A percentile compares a stretch with the other conserved stretches of the same genome.
Conservation (phyloP, 2,888 invertebrate species). For the Apotomis turbidana region DNA sequence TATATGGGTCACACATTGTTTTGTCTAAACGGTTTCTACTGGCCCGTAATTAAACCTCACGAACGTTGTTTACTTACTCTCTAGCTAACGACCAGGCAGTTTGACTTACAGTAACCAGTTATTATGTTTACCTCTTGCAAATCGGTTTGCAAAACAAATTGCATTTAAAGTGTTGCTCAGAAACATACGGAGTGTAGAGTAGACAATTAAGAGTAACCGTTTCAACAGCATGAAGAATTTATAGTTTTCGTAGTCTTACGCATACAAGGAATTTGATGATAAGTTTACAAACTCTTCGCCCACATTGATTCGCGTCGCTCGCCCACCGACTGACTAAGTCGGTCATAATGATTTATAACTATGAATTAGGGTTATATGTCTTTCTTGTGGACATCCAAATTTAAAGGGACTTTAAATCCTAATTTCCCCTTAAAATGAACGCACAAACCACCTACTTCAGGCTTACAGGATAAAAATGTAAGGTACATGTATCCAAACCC, state of each 20-base stretch:
- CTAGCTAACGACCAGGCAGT: conserved; percentile 21
- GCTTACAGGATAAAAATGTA: no score
- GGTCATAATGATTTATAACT: no score
- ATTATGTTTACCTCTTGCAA: conserved; percentile 26
- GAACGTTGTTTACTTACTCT: conserved; percentile 30
- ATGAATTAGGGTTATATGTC: no score
- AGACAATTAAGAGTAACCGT: neutral
- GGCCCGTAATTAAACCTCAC: conserved; percentile 36
- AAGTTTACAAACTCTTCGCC: neutral
- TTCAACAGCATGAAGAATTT: neutral
- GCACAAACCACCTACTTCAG: no score
- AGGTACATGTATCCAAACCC: no score
- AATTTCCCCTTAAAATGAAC: no score
- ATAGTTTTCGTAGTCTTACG: neutral
- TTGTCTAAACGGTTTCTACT: conserved; percentile 34
- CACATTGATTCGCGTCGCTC: neutral
- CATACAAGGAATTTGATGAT: neutral
- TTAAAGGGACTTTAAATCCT: no score
- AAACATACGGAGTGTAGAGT: neutral
- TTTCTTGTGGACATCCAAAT: no score
- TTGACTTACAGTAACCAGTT: conserved; percentile 18
- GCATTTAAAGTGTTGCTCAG: conserved; percentile 1
- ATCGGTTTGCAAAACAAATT: conserved; percentile 20
- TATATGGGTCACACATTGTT: conserved; percentile 41
- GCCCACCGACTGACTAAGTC: no score